Evolutionary conservation across 2,888 invertebrate genomes (phyloP).

Genomic region (Ectemnius continuus): DNA sequence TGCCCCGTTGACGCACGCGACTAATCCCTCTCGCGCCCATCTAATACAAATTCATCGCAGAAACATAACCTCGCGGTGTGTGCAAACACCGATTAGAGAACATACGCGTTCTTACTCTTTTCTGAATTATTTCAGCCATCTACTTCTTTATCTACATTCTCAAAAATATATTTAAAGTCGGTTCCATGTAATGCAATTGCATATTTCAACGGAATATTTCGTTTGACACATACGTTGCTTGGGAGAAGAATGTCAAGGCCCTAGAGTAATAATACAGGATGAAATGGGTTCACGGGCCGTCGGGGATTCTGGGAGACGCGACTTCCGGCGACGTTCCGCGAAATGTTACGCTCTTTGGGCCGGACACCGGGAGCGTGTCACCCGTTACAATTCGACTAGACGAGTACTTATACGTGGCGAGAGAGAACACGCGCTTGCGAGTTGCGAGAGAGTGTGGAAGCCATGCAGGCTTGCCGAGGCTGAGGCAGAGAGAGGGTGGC

Average conservation of each 20-base stretch:
- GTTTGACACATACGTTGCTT: too few relatives aligned
- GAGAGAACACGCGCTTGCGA: constrained; percentile 21
- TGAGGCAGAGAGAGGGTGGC: constrained; percentile 65
- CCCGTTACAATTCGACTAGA: constrained; percentile 65
- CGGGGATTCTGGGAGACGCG: constrained; percentile 29
- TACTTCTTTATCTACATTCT: too few relatives aligned
- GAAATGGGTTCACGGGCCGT: constrained; percentile 2
- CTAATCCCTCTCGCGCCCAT: neutral
- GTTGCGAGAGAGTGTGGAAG: constrained; percentile 46
- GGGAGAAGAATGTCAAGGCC: constrained; percentile 9
- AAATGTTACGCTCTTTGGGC: constrained; percentile 61
- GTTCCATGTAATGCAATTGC: too few relatives aligned
- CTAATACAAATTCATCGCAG: neutral
- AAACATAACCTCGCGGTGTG: too few relatives aligned
- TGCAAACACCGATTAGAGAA: too few relatives aligned
- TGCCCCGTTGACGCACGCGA: neutral
- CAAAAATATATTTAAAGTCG: too few relatives aligned
- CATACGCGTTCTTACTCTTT: too few relatives aligned
- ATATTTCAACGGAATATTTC: neutral
- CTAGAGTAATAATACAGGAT: neutral
- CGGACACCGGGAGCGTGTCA: constrained; percentile 53
- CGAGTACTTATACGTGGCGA: constrained; percentile 60
- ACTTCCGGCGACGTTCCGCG: constrained; percentile 52
- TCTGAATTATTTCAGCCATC: too few relatives aligned
- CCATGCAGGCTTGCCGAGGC: constrained; percentile 64